phyloP scores from a whole-genome alignment of 1,140 invertebrate species.

The Penaeus japonicus region DNA sequence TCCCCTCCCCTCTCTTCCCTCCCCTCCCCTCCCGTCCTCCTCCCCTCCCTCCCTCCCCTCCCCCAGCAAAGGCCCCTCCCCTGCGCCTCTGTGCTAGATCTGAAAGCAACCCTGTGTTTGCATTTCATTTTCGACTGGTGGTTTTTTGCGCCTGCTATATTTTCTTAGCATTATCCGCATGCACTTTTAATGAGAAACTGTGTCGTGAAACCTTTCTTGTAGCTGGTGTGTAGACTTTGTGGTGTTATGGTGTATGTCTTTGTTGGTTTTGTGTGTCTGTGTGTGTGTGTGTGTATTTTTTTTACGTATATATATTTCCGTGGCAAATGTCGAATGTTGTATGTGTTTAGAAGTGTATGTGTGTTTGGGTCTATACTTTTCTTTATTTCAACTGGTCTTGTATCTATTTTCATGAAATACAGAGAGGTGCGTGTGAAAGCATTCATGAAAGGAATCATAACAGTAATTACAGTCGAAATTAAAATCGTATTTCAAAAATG shows the following conservation, averaged over 20 bases:
- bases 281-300: not conserved
- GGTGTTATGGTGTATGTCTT: not conserved
- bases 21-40: not conserved
- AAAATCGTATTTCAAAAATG: too few relatives aligned
- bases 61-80: not conserved
- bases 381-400: too few relatives aligned
- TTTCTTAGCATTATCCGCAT: conserved; percentile 48
- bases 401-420: too few relatives aligned
- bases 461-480: too few relatives aligned
- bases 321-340: too few relatives aligned
- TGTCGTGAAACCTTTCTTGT: not conserved
- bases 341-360: too few relatives aligned
- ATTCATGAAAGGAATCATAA: too few relatives aligned
- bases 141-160: conserved; percentile 39
- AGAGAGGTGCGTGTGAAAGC: too few relatives aligned
- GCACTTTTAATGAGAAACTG: conserved; percentile 40
- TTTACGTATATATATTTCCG: too few relatives aligned
- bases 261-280: not conserved
- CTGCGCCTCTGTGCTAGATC: not conserved
- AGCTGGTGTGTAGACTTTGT: not conserved
- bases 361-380: too few relatives aligned
- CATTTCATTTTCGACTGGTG: conserved; percentile 42
- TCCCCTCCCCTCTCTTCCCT: not conserved
- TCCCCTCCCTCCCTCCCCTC: not conserved
- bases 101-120: conserved; percentile 42